These are phyloP conservation scores for Muscina levida DNA, from an alignment of 2,888 invertebrate species.

Conservation along the genomic window DNA sequence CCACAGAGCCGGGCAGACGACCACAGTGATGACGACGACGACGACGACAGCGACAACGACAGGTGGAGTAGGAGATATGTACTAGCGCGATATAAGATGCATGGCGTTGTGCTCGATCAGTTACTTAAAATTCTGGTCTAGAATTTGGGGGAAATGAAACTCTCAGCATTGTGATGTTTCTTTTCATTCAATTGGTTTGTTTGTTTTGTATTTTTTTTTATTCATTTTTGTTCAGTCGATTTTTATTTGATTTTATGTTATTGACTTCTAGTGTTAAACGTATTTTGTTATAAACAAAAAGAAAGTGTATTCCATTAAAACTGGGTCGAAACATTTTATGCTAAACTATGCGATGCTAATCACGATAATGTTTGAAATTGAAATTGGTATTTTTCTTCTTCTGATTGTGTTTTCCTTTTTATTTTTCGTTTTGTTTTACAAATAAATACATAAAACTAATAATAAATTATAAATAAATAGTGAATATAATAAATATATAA, in stretches of 20 bases:
- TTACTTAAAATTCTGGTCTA: slow-evolving; percentile 45
- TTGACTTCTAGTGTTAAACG: slow-evolving; percentile 12
- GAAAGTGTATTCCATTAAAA: slow-evolving; percentile 33
- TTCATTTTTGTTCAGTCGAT: slow-evolving; percentile 37
- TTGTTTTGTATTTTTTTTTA: too few species aligned
- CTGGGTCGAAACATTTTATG: slow-evolving; percentile 12
- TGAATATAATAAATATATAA: slow-evolving; percentile 51
- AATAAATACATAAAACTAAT: slow-evolving; percentile 51
- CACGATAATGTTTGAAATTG: slow-evolving; percentile 12
- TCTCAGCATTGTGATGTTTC: neutral
- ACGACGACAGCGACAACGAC: neutral
- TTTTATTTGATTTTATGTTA: slow-evolving; percentile 40
- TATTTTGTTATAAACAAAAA: too few species aligned
- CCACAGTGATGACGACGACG: too few species aligned
- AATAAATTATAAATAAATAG: slow-evolving; percentile 47
- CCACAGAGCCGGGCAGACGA: too few species aligned
- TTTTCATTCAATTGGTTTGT: neutral
- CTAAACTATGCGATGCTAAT: too few species aligned
- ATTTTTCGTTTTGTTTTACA: slow-evolving; percentile 24
- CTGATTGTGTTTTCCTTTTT: too few species aligned
- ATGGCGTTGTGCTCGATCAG: slow-evolving; percentile 1
- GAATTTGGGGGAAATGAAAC: slow-evolving; percentile 33
- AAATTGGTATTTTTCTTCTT: slow-evolving; percentile 27
- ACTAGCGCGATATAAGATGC: neutral
- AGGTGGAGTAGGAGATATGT: slow-evolving; percentile 34